A percentile compares a stretch with the other conserved stretches of the same genome.
These are phyloP conservation scores for Aplocera efformata DNA, from an alignment of 2,888 invertebrate genomes.

Conservation along the genomic window DNA sequence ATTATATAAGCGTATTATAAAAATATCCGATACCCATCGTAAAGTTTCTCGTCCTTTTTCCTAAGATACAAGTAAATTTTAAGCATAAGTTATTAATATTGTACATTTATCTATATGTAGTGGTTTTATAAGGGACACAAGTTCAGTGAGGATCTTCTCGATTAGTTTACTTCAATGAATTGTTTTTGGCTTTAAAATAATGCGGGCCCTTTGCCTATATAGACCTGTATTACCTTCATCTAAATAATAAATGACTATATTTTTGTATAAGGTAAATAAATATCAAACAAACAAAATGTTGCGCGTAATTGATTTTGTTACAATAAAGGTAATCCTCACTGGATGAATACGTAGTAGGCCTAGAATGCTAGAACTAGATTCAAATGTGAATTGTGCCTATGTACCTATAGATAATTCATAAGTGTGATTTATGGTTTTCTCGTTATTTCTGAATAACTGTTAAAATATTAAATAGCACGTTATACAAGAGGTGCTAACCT, in stretches of 20 bases:
- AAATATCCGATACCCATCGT: conserved; percentile 42
- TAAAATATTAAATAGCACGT: conserved; percentile 22
- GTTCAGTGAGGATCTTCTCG: conserved; percentile 38
- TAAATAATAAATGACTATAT: no score
- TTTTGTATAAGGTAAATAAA: no score
- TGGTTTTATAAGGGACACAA: conserved; percentile 32
- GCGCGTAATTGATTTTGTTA: conserved; percentile 1
- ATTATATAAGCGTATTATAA: not conserved
- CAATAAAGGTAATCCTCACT: conserved; percentile 36
- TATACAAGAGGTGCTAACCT: conserved; percentile 29
- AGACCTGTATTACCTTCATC: no score
- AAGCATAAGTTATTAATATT: conserved; percentile 22
- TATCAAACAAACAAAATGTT: not conserved
- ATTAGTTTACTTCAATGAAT: no score
- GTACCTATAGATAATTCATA: conserved; percentile 33
- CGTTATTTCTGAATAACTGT: conserved; percentile 32
- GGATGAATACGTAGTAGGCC: conserved; percentile 50
- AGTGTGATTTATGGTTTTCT: conserved; percentile 45
- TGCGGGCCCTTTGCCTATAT: not conserved
- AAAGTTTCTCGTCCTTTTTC: conserved; percentile 37
- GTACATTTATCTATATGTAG: conserved; percentile 34
- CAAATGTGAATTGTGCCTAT: conserved; percentile 75
- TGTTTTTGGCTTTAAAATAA: not conserved
- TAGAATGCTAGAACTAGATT: conserved; percentile 72
- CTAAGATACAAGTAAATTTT: conserved; percentile 30